These are phyloP conservation scores for Syndactyla subalaris DNA, from an alignment of 2,797 vertebrate genomes.

Conservation along the genomic window DNA sequence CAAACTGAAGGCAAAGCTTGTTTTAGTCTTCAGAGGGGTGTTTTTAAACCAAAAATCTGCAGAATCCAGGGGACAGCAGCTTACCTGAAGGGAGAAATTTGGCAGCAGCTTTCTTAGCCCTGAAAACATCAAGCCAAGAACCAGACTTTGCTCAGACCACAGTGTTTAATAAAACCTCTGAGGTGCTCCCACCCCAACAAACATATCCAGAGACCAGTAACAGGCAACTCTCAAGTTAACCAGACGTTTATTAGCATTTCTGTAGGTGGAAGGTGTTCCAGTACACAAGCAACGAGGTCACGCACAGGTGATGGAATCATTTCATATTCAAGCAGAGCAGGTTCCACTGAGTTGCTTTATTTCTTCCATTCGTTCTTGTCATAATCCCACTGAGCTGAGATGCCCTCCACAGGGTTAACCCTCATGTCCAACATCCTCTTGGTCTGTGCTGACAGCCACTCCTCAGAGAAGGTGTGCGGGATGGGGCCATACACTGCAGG, in stretches of 20 bases:
- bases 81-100: not conserved
- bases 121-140: not conserved
- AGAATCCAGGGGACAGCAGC: not conserved
- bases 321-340: slow-evolving; percentile 25
- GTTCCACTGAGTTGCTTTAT: slow-evolving; percentile 75
- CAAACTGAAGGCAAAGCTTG: not conserved
- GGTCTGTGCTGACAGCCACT: slow-evolving; percentile 85
- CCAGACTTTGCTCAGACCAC: rapidly evolving
- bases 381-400: slow-evolving; percentile 91
- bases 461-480: slow-evolving; percentile 85
- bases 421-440: slow-evolving; percentile 95
- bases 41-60: not conserved
- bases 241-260: slow-evolving; percentile 83
- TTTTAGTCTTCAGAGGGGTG: not conserved
- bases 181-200: not conserved
- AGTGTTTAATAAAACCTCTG: rapidly evolving
- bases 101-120: not conserved
- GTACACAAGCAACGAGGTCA: slow-evolving; percentile 78
- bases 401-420: slow-evolving; percentile 85
- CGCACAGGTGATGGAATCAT: slow-evolving; percentile 70
- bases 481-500: slow-evolving; percentile 86
- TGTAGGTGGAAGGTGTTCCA: slow-evolving; percentile 80
- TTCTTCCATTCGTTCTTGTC: slow-evolving; percentile 97
- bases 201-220: not conserved
- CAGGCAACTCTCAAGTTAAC: slow-evolving; percentile 59